Evolutionary conservation across 2,113 vertebrate species (phyloP), one percentile per base, ranked within the genome.

Genomic region (Bufo bufo): DNA sequence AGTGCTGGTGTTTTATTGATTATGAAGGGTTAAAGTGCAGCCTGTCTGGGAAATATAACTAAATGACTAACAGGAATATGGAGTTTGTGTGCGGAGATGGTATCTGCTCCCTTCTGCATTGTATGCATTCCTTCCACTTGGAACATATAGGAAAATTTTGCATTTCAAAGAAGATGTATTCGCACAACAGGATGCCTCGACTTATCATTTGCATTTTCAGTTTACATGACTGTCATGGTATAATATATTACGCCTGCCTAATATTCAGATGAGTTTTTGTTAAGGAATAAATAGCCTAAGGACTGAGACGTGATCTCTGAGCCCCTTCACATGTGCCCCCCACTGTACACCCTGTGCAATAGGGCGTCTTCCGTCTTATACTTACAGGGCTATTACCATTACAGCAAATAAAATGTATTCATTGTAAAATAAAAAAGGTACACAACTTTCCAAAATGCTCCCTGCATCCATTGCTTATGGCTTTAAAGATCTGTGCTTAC

Each of bases 121-220:
- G 17, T 74, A 5, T 52, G 20, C 47, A 50, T 52, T 56, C n/a
- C 11, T n/a, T 50, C 77, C 77, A 78, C 56, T 54, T 50, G 77
- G 79, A 61, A 47, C 56, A 45, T 59, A 20, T 63, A 81, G 33
- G 10, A 43, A 59, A 6, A 81, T 19, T 81, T 81, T 81, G 58
- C 79, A 81, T 81, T 81, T 81, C 58, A 81, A 81, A 81, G 54
- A 63, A 7, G 33, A 63, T 47, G 1, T 61, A 11, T 63, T 17
- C 3, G 47, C 16, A 16, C 49, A 58, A 63, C 79, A 47, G 9
- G 33, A 17, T 4, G 43, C n/a, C 52, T 58, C 13, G 23, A 59
- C 33, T 9, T 8, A 13, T 81, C 14, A 61, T 81, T 81, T 81
- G 56, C 79, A 81, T 81, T 47, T 81, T 63, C 23, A 81, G 33